Evolutionary conservation across 2,113 vertebrate species (phyloP).

Genomic region (Chaetops frenatus): DNA sequence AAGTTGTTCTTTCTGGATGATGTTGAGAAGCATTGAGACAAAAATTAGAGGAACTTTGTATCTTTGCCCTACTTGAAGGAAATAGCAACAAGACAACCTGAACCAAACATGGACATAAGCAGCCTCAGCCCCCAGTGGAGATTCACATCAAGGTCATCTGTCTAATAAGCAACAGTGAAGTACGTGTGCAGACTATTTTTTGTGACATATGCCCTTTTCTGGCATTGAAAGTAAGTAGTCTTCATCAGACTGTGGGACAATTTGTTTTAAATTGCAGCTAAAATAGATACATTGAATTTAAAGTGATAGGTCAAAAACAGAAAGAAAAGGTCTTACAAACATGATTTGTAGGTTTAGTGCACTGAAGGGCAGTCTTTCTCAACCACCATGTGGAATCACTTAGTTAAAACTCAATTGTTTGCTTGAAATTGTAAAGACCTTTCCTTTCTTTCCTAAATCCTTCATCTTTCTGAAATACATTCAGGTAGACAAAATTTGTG

Average conservation of each 20-base stretch:
- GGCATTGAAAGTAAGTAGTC: constrained; percentile 22
- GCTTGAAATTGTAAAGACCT: neutral
- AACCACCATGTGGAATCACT: constrained; percentile 63
- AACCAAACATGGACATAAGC: constrained; percentile 37
- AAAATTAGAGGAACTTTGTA: constrained; percentile 36
- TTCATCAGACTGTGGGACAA: constrained; percentile 43
- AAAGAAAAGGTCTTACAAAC: neutral
- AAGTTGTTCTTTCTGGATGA: constrained; percentile 11
- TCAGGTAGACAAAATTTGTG: neutral
- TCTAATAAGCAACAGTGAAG: constrained; percentile 30
- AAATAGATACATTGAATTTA: constrained; percentile 37
- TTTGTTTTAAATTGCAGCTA: constrained; percentile 57
- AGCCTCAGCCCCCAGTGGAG: constrained; percentile 25
- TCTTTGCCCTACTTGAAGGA: constrained; percentile 39
- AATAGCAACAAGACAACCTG: constrained; percentile 54
- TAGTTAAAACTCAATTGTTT: constrained; percentile 28
- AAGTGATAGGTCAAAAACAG: constrained; percentile 41
- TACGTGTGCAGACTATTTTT: constrained; percentile 22
- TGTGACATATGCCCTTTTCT: constrained; percentile 29
- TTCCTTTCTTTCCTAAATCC: too few species aligned
- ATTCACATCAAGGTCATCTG: constrained; percentile 39
- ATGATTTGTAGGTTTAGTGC: constrained; percentile 40
- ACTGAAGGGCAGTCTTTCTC: constrained; percentile 20
- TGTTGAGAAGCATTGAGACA: neutral
- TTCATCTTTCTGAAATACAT: constrained; percentile 21